phyloP scores from a whole-genome alignment of 1,140 invertebrate species.

The Drosophila rufa region DNA sequence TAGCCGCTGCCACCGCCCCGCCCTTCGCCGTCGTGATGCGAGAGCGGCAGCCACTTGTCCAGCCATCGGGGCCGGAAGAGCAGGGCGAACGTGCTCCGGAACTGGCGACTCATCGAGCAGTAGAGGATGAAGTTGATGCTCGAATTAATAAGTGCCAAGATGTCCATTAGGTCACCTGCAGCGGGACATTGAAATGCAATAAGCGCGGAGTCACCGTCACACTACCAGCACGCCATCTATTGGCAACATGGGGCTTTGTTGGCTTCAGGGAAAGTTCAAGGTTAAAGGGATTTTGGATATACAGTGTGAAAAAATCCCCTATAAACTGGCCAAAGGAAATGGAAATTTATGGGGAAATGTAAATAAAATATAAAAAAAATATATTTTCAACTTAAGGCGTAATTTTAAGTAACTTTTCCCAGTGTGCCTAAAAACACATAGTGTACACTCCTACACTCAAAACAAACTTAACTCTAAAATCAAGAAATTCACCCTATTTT shows the following conservation, averaged over 20 bases:
- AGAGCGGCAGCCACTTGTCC: slow-evolving; percentile 87
- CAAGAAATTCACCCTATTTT: too few species aligned
- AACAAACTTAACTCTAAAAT: too few species aligned
- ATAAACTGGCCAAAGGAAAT: too few species aligned
- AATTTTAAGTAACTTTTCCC: neutral
- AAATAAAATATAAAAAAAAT: too few species aligned
- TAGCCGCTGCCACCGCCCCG: slow-evolving; percentile 30
- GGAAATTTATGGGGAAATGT: too few species aligned
- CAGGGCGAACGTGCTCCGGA: slow-evolving; percentile 93
- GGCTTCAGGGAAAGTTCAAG: slow-evolving; percentile 3
- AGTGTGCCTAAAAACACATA: neutral
- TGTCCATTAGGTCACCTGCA: slow-evolving; percentile 95
- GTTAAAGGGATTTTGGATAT: neutral
- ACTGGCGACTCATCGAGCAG: slow-evolving; percentile 98
- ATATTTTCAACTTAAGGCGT: too few species aligned
- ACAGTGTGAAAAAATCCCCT: neutral
- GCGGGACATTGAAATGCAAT: slow-evolving; percentile 35
- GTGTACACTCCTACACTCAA: too few species aligned
- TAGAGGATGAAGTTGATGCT: slow-evolving; percentile 99
- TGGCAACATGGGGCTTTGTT: neutral
- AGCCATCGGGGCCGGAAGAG: slow-evolving; percentile 88
- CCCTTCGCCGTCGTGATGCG: slow-evolving; percentile 84
- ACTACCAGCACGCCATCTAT: slow-evolving; percentile 13
- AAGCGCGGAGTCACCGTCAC: slow-evolving; percentile 1
- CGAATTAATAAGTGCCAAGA: slow-evolving; percentile 97